phyloP scores from a whole-genome alignment of 2,888 invertebrate species.

The Nomada lathburiana region DNA sequence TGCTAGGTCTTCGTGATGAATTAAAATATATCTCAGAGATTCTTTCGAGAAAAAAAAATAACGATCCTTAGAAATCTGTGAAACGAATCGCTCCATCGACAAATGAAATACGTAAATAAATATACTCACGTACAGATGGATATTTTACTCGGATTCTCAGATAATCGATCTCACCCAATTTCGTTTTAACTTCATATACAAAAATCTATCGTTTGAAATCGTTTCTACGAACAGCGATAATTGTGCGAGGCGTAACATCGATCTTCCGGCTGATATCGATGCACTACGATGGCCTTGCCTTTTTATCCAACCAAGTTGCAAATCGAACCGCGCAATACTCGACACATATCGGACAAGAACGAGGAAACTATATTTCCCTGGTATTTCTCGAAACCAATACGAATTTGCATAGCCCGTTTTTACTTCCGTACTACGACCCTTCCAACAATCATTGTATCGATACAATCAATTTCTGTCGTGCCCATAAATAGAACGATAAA shows the following conservation, averaged over 20 bases:
- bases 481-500: background rate
- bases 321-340: background rate
- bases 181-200: background rate
- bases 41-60: background rate
- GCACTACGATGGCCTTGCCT: slow-evolving; percentile 15
- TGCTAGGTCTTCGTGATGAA: background rate
- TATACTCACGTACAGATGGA: no score
- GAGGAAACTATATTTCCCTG: background rate
- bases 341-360: no score
- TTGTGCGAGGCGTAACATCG: background rate
- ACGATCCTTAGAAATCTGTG: no score
- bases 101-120: background rate
- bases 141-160: no score
- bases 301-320: background rate
- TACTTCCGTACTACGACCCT: no score
- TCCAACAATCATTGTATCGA: no score
- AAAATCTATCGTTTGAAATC: background rate
- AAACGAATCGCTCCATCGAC: background rate
- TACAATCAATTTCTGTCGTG: no score
- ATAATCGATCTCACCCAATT: no score
- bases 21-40: background rate
- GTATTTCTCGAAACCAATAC: no score
- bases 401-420: no score
- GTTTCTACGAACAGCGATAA: slow-evolving; percentile 26
- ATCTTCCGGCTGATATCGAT: slow-evolving; percentile 31